Evolutionary conservation across 2,113 vertebrate species (phyloP).

Genomic region (Ursus arctos): DNA sequence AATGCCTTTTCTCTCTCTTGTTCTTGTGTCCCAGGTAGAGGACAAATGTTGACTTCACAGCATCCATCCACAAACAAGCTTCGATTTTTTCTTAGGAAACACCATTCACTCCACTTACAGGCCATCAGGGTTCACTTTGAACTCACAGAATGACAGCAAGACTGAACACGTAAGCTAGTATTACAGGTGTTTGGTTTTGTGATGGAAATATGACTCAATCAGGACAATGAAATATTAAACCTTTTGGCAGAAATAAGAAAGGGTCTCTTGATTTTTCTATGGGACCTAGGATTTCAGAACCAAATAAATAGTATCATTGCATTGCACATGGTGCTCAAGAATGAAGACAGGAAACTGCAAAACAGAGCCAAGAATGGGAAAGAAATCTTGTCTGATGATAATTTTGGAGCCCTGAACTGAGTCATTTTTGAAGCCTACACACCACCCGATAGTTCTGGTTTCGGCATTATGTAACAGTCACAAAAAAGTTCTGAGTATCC

Average conservation of each 20-base stretch:
- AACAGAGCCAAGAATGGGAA: neutral
- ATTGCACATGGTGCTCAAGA: neutral
- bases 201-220: neutral
- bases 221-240: neutral
- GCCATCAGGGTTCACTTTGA: neutral
- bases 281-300: neutral
- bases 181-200: neutral
- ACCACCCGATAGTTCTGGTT: neutral
- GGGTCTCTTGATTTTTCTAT: neutral
- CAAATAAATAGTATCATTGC: neutral
- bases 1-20: neutral
- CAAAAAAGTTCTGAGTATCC: neutral
- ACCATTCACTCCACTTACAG: neutral
- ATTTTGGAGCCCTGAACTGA: neutral
- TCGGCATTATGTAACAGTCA: neutral
- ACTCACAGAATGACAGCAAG: neutral
- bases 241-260: neutral
- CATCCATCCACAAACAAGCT: neutral
- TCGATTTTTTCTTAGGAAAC: neutral
- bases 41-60: neutral
- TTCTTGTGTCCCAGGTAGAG: neutral
- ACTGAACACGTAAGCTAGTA: neutral
- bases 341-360: neutral
- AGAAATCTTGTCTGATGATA: neutral
- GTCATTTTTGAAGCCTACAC: neutral